phyloP scores from a whole-genome alignment of 64 coral and sea anemone species.

The Montipora efflorescens region DNA sequence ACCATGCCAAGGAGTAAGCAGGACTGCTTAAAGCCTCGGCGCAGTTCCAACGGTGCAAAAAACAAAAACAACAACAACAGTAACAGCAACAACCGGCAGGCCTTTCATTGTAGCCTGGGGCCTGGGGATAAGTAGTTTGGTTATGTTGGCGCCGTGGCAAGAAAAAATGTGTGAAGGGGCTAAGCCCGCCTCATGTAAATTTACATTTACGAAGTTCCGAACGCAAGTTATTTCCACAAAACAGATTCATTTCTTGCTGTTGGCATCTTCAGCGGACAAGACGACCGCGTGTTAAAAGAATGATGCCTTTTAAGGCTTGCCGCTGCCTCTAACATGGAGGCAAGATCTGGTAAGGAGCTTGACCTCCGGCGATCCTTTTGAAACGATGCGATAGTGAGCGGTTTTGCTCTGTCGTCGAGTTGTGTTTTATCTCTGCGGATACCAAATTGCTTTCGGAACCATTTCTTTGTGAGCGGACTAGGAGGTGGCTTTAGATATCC shows the following conservation, averaged over 20 bases:
- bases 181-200: too few relatives aligned
- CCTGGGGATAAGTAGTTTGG: too few relatives aligned
- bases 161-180: too few relatives aligned
- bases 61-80: too few relatives aligned
- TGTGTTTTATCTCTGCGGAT: constrained; percentile 52
- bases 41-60: too few relatives aligned
- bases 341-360: constrained; percentile 88
- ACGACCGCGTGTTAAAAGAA: neutral
- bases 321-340: constrained; percentile 81
- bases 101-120: too few relatives aligned
- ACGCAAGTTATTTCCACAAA: neutral
- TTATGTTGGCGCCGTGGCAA: too few relatives aligned
- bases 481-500: neutral
- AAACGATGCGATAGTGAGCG: neutral
- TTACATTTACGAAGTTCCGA: too few relatives aligned
- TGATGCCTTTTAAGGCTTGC: constrained; percentile 45
- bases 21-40: too few relatives aligned
- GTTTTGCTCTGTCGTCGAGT: neutral
- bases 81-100: too few relatives aligned
- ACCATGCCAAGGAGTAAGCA: too few relatives aligned
- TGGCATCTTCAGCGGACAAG: neutral
- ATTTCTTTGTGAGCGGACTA: constrained; percentile 80
- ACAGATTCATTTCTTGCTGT: constrained; percentile 1
- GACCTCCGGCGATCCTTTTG: constrained; percentile 52
- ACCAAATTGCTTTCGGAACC: constrained; percentile 93